Conservation (phyloP, 1,140 invertebrate genomes). For the Trypoxylus dichotomus region DNA sequence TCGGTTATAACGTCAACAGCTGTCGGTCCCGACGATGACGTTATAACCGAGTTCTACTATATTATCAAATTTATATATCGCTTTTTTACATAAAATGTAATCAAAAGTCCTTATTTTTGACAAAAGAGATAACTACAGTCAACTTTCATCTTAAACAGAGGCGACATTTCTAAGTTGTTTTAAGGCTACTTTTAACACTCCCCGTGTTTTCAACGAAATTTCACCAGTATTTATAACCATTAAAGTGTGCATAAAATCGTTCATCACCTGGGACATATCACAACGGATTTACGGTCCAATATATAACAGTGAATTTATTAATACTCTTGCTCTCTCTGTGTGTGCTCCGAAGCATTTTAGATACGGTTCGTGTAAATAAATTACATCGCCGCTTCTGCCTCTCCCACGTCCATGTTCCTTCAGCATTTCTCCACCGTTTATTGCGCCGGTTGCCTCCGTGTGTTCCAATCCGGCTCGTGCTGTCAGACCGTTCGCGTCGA, state of each 20-base stretch:
- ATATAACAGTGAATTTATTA: slow-evolving; percentile 39
- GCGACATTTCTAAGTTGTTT: too few relatives aligned
- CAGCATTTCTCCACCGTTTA: neutral
- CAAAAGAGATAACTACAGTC: too few relatives aligned
- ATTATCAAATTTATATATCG: too few relatives aligned
- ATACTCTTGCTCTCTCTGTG: slow-evolving; percentile 29
- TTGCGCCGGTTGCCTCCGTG: neutral
- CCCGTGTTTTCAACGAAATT: neutral
- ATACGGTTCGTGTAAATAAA: slow-evolving; percentile 35
- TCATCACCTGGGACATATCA: slow-evolving; percentile 37
- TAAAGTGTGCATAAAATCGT: slow-evolving; percentile 37
- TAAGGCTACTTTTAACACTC: too few relatives aligned
- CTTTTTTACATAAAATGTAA: too few relatives aligned
- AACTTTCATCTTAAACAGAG: too few relatives aligned
- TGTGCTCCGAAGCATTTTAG: slow-evolving; percentile 36
- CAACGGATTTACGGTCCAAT: slow-evolving; percentile 37
- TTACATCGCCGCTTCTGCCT: slow-evolving; percentile 25
- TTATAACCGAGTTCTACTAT: too few relatives aligned
- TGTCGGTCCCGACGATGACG: too few relatives aligned
- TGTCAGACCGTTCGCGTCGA: neutral
- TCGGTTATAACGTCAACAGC: too few relatives aligned
- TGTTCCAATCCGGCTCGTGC: neutral
- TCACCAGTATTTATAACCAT: slow-evolving; percentile 34
- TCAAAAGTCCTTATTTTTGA: too few relatives aligned
- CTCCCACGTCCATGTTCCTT: slow-evolving; percentile 3